phyloP scores from a whole-genome alignment of 2,113 vertebrate genomes.

The Crotalus helleri region DNA sequence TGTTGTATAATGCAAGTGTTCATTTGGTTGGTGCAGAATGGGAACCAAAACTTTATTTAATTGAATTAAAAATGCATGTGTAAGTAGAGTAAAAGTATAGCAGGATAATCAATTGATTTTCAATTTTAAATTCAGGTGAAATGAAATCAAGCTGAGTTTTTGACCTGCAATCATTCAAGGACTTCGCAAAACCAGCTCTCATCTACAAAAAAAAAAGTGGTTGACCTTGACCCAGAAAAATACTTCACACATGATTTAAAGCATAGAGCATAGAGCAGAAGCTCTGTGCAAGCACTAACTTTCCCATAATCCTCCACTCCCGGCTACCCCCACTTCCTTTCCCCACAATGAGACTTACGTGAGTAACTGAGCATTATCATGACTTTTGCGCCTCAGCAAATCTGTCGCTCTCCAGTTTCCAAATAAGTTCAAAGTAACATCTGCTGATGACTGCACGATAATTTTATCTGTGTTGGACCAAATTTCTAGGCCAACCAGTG shows the following conservation, averaged over 20 bases:
- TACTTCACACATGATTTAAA: too few species aligned
- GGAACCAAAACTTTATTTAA: background rate
- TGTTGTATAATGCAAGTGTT: background rate
- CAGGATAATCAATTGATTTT: background rate
- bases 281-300: background rate
- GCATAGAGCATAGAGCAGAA: too few species aligned
- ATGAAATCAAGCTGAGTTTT: too few species aligned
- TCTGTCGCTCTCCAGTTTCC: conserved; percentile 71
- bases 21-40: background rate
- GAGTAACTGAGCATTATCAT: conserved; percentile 88
- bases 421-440: conserved; percentile 75
- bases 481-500: conserved; percentile 81
- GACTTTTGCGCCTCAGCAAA: conserved; percentile 62
- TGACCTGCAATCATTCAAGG: too few species aligned
- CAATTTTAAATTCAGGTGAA: too few species aligned
- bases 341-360: conserved; percentile 70
- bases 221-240: too few species aligned
- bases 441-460: conserved; percentile 70
- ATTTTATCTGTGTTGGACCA: conserved; percentile 79
- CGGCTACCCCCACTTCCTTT: background rate
- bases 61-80: background rate
- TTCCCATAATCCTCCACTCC: background rate
- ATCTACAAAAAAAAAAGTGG: too few species aligned
- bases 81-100: background rate
- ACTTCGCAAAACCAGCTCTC: too few species aligned